These are phyloP conservation scores for Gonatopus flavifemur DNA, from an alignment of 1,140 invertebrate species.

Conservation along the genomic window DNA sequence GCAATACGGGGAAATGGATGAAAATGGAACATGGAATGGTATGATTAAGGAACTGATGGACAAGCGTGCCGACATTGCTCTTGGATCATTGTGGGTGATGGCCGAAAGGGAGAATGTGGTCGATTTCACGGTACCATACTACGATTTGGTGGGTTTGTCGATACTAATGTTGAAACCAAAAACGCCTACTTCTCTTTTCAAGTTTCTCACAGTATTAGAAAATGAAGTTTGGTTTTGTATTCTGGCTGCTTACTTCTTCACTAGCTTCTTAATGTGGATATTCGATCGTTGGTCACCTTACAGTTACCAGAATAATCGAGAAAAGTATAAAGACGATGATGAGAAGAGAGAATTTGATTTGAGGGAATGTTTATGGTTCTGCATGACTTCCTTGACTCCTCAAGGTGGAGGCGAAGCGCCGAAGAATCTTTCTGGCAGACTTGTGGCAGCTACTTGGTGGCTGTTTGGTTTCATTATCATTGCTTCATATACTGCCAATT, in stretches of 20 bases:
- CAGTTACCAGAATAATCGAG: slow-evolving; percentile 92
- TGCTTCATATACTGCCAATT: slow-evolving; percentile 96
- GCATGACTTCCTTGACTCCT: slow-evolving; percentile 96
- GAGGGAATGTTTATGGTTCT: slow-evolving; percentile 98
- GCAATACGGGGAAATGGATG: slow-evolving; percentile 83
- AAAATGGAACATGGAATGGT: slow-evolving; percentile 87
- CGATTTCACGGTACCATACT: slow-evolving; percentile 94
- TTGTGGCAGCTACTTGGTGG: slow-evolving; percentile 97
- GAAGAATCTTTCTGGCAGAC: slow-evolving; percentile 87
- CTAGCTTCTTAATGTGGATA: slow-evolving; percentile 90
- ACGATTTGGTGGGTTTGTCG: slow-evolving; percentile 91
- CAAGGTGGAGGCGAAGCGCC: slow-evolving; percentile 97
- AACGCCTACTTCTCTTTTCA: slow-evolving; percentile 86
- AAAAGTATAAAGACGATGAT: slow-evolving; percentile 90
- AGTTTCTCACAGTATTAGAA: slow-evolving; percentile 95
- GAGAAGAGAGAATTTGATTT: slow-evolving; percentile 94
- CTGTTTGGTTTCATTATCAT: slow-evolving; percentile 97
- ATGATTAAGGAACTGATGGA: slow-evolving; percentile 89
- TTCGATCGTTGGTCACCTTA: slow-evolving; percentile 97
- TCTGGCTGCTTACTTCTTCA: slow-evolving; percentile 92
- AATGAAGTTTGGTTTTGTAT: slow-evolving; percentile 96
- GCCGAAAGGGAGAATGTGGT: slow-evolving; percentile 88
- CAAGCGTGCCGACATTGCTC: slow-evolving; percentile 86
- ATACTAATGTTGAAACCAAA: slow-evolving; percentile 86
- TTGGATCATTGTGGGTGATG: slow-evolving; percentile 88